phyloP scores from a whole-genome alignment of 2,113 vertebrate species.

The Elachura formosa region DNA sequence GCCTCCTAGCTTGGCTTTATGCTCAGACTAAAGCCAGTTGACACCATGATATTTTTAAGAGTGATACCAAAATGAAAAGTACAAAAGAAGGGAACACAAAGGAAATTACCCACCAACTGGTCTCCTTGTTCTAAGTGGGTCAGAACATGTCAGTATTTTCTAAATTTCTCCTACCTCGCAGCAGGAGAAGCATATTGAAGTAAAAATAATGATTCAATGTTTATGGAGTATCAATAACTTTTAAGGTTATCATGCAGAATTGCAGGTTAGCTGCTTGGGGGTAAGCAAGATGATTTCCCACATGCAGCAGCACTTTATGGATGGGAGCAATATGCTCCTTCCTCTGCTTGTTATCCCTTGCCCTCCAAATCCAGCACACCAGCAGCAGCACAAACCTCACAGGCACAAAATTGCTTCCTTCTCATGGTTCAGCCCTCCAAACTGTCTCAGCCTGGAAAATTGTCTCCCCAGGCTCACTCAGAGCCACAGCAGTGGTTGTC shows the following conservation, averaged over 20 bases:
- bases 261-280: not conserved
- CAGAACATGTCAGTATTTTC: not conserved
- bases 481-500: not conserved
- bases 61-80: not conserved
- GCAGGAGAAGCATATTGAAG: not conserved
- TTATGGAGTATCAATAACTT: constrained; percentile 4
- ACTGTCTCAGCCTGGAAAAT: not conserved
- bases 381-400: not conserved
- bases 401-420: not conserved
- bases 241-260: not conserved
- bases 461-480: not conserved
- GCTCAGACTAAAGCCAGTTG: not conserved
- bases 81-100: not conserved
- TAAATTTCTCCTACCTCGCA: not conserved
- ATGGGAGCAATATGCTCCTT: not conserved
- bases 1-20: not conserved
- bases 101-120: not conserved
- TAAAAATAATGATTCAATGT: not conserved
- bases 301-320: not conserved
- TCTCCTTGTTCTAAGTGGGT: constrained; percentile 23
- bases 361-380: not conserved
- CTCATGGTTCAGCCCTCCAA: not conserved
- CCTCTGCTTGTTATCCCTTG: fast-evolving
- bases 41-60: not conserved
- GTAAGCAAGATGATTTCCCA: not conserved